These are phyloP conservation scores for Drosophila cognata DNA, from an alignment of 2,888 invertebrate species.

Conservation along the genomic window DNA sequence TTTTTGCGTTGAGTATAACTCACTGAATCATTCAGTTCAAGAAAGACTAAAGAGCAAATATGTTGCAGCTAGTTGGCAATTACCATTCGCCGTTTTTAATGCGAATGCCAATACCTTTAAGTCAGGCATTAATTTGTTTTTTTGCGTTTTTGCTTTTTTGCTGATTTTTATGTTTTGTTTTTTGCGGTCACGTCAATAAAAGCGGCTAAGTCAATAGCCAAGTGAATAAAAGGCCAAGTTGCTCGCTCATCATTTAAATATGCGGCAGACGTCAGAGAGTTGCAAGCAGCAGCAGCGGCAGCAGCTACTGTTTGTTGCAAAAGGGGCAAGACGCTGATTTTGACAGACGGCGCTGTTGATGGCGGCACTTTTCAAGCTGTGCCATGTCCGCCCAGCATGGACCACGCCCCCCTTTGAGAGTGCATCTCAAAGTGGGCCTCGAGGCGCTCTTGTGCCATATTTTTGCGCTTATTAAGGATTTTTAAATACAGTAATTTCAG, in stretches of 20 bases:
- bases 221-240: slow-evolving; percentile 10
- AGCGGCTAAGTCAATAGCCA: slow-evolving; percentile 14
- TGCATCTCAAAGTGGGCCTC: slow-evolving; percentile 47
- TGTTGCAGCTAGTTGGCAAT: slow-evolving; percentile 24
- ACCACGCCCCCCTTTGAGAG: slow-evolving; percentile 35
- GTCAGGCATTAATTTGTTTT: slow-evolving; percentile 26
- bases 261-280: slow-evolving; percentile 39
- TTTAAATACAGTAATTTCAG: slow-evolving; percentile 79
- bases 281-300: background rate
- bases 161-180: background rate
- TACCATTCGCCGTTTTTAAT: slow-evolving; percentile 33
- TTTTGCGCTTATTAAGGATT: slow-evolving; percentile 77
- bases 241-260: slow-evolving; percentile 62
- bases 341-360: slow-evolving; percentile 32
- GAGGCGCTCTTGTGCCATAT: slow-evolving; percentile 48
- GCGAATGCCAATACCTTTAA: slow-evolving; percentile 33
- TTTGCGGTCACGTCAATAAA: slow-evolving; percentile 29
- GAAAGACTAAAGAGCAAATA: background rate
- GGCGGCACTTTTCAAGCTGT: slow-evolving; percentile 55
- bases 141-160: background rate
- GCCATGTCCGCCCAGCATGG: slow-evolving; percentile 15
- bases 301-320: slow-evolving; percentile 42
- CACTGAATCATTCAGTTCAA: slow-evolving; percentile 16
- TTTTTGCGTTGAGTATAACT: background rate
- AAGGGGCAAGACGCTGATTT: background rate